These are phyloP conservation scores for Chouioia cunea DNA, from an alignment of 2,888 invertebrate species.

Conservation along the genomic window DNA sequence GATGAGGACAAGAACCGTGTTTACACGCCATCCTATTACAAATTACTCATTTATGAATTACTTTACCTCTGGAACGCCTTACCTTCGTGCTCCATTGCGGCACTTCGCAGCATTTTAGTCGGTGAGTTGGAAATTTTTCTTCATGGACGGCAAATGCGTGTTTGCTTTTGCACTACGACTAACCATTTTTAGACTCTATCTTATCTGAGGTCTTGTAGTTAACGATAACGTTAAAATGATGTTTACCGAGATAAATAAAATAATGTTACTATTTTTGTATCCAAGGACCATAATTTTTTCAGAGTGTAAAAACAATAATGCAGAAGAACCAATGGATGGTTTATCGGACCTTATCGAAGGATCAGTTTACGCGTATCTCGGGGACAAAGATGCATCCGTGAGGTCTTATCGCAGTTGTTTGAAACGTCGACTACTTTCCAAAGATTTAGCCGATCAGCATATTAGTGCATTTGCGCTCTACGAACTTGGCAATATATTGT, in stretches of 20 bases:
- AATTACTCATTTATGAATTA: slow-evolving; percentile 75
- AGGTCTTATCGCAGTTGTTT: slow-evolving; percentile 59
- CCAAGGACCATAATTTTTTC: slow-evolving; percentile 50
- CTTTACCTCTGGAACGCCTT: slow-evolving; percentile 79
- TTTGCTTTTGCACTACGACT: background rate
- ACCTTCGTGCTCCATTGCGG: slow-evolving; percentile 70
- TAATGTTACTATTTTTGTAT: too few species aligned
- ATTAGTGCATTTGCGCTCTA: slow-evolving; percentile 76
- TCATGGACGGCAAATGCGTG: background rate
- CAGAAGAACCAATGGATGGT: slow-evolving; percentile 72
- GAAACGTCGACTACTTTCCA: slow-evolving; percentile 55
- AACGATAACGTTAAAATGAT: too few species aligned
- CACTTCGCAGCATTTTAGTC: slow-evolving; percentile 66
- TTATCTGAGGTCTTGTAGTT: too few species aligned
- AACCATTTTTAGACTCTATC: background rate
- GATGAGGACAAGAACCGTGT: slow-evolving; percentile 54
- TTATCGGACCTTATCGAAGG: slow-evolving; percentile 72
- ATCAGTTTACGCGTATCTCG: slow-evolving; percentile 68
- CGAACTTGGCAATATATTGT: slow-evolving; percentile 71
- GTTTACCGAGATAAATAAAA: too few species aligned
- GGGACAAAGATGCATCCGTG: slow-evolving; percentile 59
- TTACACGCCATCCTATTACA: slow-evolving; percentile 68
- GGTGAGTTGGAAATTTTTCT: slow-evolving; percentile 60
- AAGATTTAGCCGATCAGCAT: slow-evolving; percentile 67
- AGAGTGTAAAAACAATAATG: slow-evolving; percentile 63